Evolutionary conservation across 2,797 vertebrate genomes (phyloP).

Genomic region (Pangasius mekongensis): DNA sequence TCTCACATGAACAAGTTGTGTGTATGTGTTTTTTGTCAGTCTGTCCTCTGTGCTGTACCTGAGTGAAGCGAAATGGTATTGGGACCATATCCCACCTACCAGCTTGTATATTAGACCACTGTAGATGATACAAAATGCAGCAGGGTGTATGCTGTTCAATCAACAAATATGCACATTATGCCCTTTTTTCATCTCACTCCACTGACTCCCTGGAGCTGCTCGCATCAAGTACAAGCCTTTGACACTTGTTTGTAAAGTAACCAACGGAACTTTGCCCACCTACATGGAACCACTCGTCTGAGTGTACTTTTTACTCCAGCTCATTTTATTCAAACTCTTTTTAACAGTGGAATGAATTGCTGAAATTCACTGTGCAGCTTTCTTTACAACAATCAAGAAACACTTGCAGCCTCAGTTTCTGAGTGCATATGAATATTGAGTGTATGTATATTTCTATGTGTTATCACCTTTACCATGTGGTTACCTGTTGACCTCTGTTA

Average conservation of each 20-base stretch:
- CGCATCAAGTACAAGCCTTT: slow-evolving; percentile 26
- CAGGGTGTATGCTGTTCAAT: slow-evolving; percentile 31
- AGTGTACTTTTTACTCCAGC: not conserved
- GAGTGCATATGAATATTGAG: not conserved
- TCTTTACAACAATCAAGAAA: not conserved
- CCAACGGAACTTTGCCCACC: slow-evolving; percentile 17
- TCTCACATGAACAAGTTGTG: slow-evolving; percentile 22
- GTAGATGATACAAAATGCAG: slow-evolving; percentile 22
- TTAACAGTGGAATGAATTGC: not conserved
- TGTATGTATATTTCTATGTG: not conserved
- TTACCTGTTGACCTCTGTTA: not conserved
- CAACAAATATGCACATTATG: slow-evolving; percentile 30
- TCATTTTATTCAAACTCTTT: slow-evolving; percentile 1
- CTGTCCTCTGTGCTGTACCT: slow-evolving; percentile 8
- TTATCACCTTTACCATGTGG: not conserved
- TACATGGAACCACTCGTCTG: not conserved
- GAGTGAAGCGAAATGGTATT: not conserved
- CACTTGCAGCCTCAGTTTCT: not conserved
- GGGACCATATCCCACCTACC: slow-evolving; percentile 28
- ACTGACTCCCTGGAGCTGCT: slow-evolving; percentile 33
- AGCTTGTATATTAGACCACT: slow-evolving; percentile 28
- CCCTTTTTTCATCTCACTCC: slow-evolving; percentile 29
- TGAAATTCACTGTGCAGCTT: not conserved
- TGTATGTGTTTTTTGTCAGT: not conserved
- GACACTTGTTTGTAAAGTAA: slow-evolving; percentile 29